A percentile compares a stretch with the other conserved stretches of the same genome.
These are phyloP conservation scores for Epinephelus fuscoguttatus DNA, from an alignment of 2,113 vertebrate genomes.

Conservation along the genomic window DNA sequence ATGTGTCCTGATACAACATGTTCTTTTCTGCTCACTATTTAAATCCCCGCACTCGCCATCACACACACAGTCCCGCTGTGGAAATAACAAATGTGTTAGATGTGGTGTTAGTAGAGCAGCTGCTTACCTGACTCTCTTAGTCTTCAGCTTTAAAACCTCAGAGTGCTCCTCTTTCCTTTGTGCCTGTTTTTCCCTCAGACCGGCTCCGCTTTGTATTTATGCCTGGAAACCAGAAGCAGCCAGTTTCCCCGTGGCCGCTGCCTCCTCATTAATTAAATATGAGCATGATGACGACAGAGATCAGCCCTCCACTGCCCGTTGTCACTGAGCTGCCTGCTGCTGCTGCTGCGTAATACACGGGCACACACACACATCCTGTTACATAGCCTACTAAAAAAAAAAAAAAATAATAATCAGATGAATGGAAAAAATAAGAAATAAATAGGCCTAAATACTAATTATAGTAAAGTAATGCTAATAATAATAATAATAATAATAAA, in stretches of 20 bases:
- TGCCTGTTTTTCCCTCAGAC: constrained; percentile 69
- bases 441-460: background rate
- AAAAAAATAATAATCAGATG: too few relatives aligned
- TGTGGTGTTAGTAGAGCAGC: background rate
- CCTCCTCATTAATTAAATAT: constrained; percentile 82
- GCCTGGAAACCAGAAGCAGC: constrained; percentile 88
- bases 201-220: constrained; percentile 85
- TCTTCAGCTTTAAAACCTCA: constrained; percentile 78
- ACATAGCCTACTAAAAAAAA: too few relatives aligned
- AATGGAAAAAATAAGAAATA: background rate
- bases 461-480: too few relatives aligned
- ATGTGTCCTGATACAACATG: background rate
- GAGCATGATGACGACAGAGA: constrained; percentile 63
- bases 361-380: background rate
- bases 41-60: constrained; percentile 27
- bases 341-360: constrained; percentile 1
- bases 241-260: constrained; percentile 81
- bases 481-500: too few relatives aligned
- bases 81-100: background rate
- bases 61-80: background rate
- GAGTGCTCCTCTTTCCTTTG: constrained; percentile 72
- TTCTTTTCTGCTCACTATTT: constrained; percentile 1
- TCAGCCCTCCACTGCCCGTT: constrained; percentile 47
- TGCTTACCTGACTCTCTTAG: constrained; percentile 83
- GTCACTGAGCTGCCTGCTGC: background rate